These are phyloP conservation scores for Syrmaticus mikado DNA, from an alignment of 2,113 vertebrate species.

Conservation along the genomic window DNA sequence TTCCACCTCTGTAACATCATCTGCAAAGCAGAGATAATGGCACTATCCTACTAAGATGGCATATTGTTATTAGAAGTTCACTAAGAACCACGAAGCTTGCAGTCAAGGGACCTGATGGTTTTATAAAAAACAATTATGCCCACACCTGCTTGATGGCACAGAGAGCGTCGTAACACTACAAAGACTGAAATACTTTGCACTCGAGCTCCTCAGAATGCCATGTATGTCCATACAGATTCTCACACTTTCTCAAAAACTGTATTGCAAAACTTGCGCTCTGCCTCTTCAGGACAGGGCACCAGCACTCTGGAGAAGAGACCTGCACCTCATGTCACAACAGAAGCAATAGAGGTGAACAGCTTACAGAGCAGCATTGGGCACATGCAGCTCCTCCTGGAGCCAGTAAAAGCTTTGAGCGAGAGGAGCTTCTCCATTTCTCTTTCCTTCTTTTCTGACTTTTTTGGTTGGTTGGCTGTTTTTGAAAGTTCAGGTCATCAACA, in stretches of 20 bases:
- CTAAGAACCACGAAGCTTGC: background rate
- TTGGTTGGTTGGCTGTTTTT: background rate
- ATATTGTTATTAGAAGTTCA: background rate
- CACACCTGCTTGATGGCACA: background rate
- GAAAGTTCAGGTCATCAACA: background rate
- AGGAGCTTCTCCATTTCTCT: background rate
- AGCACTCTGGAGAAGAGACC: background rate
- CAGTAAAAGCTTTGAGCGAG: background rate
- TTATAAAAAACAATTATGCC: background rate
- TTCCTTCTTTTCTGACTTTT: background rate
- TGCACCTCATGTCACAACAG: background rate
- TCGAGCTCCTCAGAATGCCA: rapidly evolving
- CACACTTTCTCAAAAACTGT: background rate
- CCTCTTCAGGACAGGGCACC: background rate
- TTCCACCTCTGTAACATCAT: background rate
- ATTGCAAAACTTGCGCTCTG: background rate
- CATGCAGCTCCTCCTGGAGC: background rate
- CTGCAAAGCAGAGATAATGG: background rate
- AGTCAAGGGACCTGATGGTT: background rate
- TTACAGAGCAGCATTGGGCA: background rate
- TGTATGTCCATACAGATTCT: background rate
- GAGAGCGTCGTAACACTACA: background rate
- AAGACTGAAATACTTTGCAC: background rate
- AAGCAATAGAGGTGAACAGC: background rate
- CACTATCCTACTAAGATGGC: background rate